These are phyloP conservation scores for Cerceris ruficornis DNA, from an alignment of 2,888 invertebrate genomes.

Conservation along the genomic window DNA sequence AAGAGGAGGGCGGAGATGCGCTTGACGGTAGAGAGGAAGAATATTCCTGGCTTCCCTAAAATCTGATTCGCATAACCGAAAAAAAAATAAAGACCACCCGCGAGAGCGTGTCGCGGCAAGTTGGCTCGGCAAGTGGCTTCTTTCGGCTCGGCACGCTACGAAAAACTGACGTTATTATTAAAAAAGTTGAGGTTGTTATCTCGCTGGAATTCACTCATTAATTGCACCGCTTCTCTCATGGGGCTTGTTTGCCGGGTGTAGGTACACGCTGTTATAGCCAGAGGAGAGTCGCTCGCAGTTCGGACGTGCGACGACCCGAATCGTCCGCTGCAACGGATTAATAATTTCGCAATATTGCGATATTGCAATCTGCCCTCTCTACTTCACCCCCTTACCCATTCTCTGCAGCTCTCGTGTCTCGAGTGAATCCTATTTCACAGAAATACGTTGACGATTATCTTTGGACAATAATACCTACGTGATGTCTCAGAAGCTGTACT, in stretches of 20 bases:
- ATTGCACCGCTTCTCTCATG: slow-evolving; percentile 68
- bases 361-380: slow-evolving; percentile 23
- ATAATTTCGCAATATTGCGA: slow-evolving; percentile 62
- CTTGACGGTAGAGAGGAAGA: neutral
- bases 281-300: slow-evolving; percentile 13
- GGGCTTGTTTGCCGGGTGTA: neutral
- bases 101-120: neutral
- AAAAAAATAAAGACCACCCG: neutral
- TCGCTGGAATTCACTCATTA: slow-evolving; percentile 73
- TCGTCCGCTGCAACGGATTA: slow-evolving; percentile 60
- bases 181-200: slow-evolving; percentile 78
- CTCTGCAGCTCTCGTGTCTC: neutral
- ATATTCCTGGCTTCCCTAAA: neutral
- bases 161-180: slow-evolving; percentile 75
- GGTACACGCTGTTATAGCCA: neutral
- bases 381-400: neutral
- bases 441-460: slow-evolving; percentile 1
- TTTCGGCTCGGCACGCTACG: slow-evolving; percentile 25
- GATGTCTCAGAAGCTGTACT: too few species aligned
- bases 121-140: slow-evolving; percentile 12
- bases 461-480: neutral
- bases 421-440: slow-evolving; percentile 3
- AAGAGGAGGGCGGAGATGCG: too few species aligned
- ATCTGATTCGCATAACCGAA: neutral
- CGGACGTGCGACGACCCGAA: slow-evolving; percentile 50